Conservation (phyloP, 2,797 vertebrate species). For the Margarornis squamiger region DNA sequence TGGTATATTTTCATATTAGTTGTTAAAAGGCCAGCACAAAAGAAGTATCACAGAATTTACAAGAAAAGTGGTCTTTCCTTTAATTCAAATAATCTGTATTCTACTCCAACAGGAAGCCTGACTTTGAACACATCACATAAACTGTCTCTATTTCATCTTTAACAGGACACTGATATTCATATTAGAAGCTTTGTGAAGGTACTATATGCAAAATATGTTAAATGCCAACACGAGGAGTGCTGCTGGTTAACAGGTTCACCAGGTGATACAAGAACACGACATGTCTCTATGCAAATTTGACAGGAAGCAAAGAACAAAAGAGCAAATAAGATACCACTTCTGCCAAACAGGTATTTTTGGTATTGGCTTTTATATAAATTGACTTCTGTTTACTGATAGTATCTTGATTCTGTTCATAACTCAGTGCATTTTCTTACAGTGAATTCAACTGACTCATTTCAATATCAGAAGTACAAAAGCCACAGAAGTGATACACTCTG, state of each 20-base stretch:
- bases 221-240: neutral
- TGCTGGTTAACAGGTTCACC: neutral
- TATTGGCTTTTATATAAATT: neutral
- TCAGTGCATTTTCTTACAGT: neutral
- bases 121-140: neutral
- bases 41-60: neutral
- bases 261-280: neutral
- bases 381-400: neutral
- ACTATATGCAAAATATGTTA: neutral
- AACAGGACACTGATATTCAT: neutral
- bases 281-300: neutral
- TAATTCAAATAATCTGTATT: neutral
- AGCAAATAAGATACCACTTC: neutral
- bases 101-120: neutral
- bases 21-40: constrained; percentile 22
- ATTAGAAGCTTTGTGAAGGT: neutral
- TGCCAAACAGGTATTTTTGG: neutral
- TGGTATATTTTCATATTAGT: neutral
- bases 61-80: neutral
- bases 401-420: neutral
- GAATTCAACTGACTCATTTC: neutral
- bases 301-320: neutral
- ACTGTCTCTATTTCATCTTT: neutral
- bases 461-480: neutral
- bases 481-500: neutral